These are phyloP conservation scores for Hermetia illucens DNA, from an alignment of 1,140 invertebrate genomes.

Conservation along the genomic window DNA sequence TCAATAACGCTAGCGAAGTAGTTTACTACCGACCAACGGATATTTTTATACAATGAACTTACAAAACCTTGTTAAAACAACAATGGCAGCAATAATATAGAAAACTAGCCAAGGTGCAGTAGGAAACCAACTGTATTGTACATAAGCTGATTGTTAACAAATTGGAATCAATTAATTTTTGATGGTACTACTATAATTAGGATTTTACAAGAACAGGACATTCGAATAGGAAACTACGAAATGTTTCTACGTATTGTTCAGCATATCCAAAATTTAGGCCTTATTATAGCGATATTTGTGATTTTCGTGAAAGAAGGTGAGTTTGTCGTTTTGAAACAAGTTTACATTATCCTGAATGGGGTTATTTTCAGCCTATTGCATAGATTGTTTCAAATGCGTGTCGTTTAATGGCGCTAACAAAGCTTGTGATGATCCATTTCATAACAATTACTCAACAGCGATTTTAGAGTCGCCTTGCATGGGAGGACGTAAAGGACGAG, in stretches of 20 bases:
- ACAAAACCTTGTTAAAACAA: no score
- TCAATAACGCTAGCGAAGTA: no score
- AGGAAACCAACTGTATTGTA: no score
- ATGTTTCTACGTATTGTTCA: neutral
- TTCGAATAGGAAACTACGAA: neutral
- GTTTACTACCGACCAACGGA: no score
- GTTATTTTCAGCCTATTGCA: conserved; percentile 38
- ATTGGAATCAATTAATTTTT: neutral
- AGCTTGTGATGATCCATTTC: conserved; percentile 91
- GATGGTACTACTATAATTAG: neutral
- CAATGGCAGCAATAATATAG: no score
- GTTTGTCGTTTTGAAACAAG: neutral
- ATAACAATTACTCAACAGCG: conserved; percentile 74
- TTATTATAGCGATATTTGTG: neutral
- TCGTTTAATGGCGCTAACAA: conserved; percentile 77
- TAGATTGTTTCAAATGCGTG: conserved; percentile 95
- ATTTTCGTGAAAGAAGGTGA: neutral
- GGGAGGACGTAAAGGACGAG: conserved; percentile 78
- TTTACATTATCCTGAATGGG: neutral
- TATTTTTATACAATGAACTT: no score
- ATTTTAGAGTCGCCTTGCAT: conserved; percentile 83
- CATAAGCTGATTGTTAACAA: no score
- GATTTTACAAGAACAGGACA: neutral
- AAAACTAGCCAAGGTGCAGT: no score
- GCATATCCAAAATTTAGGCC: neutral